Conservation (phyloP, 2,888 invertebrate species). For the Hyppa rectilinea region DNA sequence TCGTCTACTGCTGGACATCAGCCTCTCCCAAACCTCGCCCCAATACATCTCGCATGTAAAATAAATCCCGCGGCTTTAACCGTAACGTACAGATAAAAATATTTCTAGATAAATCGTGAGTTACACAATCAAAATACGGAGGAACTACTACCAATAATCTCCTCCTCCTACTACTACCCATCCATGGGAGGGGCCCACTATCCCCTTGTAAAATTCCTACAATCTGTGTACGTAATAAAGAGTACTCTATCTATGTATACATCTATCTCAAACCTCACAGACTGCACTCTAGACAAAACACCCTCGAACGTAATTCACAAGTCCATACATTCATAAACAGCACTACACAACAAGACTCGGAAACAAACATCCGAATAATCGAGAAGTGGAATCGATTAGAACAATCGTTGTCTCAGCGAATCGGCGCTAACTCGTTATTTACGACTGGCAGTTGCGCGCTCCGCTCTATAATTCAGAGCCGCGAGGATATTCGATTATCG, state of each 20-base stretch:
- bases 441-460: constrained; percentile 69
- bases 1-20: not conserved
- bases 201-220: too few relatives aligned
- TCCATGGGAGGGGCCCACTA: too few relatives aligned
- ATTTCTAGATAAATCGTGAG: not conserved
- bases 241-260: too few relatives aligned
- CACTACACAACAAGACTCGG: constrained; percentile 36
- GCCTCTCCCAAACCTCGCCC: not conserved
- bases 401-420: constrained; percentile 68
- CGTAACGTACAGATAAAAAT: not conserved
- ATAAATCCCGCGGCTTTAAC: not conserved
- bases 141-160: too few relatives aligned
- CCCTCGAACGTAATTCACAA: constrained; percentile 21
- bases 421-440: constrained; percentile 72
- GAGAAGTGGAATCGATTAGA: constrained; percentile 68
- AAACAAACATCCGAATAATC: constrained; percentile 64
- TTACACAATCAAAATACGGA: not conserved
- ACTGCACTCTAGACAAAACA: constrained; percentile 10
- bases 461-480: constrained; percentile 74
- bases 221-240: too few relatives aligned
- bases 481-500: constrained; percentile 61
- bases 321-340: constrained; percentile 49
- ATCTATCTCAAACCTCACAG: not conserved
- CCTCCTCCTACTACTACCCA: too few relatives aligned
- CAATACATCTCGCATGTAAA: not conserved